Evolutionary conservation across 92 coral and sea anemone species (phyloP).

Genomic region (Bergia puertoricense): DNA sequence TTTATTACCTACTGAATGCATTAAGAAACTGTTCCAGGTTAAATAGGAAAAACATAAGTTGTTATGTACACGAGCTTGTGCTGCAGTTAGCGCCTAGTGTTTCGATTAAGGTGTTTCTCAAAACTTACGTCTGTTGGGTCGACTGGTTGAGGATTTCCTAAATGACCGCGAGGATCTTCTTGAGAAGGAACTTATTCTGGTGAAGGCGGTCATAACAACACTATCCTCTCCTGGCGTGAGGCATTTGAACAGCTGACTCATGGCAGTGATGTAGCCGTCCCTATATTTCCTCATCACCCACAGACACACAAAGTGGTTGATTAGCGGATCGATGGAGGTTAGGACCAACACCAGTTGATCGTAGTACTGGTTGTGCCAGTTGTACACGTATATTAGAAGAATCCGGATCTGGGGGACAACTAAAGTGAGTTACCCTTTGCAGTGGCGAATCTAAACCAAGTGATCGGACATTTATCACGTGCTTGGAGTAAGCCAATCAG

Average conservation of each 20-base stretch:
- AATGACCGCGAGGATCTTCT: constrained; percentile 77
- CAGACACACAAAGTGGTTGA: constrained; percentile 83
- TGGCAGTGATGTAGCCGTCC: constrained; percentile 78
- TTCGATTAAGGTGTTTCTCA: not conserved
- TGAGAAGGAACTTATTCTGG: constrained; percentile 80
- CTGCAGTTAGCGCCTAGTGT: too few species aligned
- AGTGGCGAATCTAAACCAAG: too few species aligned
- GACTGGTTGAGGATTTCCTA: constrained; percentile 70
- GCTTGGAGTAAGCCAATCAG: too few species aligned
- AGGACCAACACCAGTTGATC: constrained; percentile 79
- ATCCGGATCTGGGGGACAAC: constrained; percentile 66
- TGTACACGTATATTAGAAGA: constrained; percentile 67
- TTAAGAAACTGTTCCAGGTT: too few species aligned
- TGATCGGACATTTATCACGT: too few species aligned
- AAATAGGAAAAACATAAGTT: not conserved
- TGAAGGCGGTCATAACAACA: constrained; percentile 76
- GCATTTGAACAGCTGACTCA: constrained; percentile 71
- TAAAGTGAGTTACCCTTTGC: not conserved
- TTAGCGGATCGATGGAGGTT: constrained; percentile 81
- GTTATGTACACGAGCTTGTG: not conserved
- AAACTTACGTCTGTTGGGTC: constrained; percentile 68
- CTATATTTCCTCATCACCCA: constrained; percentile 89
- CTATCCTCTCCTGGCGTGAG: constrained; percentile 84
- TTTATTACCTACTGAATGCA: too few species aligned
- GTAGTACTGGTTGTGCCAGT: constrained; percentile 83